These are phyloP conservation scores for Merops nubicus DNA, from an alignment of 2,113 vertebrate genomes.

Conservation along the genomic window DNA sequence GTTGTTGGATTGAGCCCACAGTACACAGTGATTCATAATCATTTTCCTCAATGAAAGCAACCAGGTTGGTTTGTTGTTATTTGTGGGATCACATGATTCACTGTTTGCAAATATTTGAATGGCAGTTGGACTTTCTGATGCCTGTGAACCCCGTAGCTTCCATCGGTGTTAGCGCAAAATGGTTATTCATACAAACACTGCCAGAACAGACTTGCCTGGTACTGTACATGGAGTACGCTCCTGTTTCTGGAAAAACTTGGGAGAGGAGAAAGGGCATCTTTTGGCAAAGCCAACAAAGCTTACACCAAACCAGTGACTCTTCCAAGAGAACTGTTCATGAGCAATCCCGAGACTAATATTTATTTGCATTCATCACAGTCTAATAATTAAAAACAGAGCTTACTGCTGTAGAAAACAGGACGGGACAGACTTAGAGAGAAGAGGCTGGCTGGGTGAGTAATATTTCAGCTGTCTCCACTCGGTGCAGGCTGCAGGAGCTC, in stretches of 20 bases:
- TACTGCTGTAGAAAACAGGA: constrained; percentile 7
- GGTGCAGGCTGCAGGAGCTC: not conserved
- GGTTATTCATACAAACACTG: constrained; percentile 24
- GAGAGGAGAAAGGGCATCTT: constrained; percentile 1
- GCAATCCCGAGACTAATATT: constrained; percentile 13
- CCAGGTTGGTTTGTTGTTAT: constrained; percentile 49
- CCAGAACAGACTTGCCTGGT: constrained; percentile 62
- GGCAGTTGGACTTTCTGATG: constrained; percentile 43
- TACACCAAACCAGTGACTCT: not conserved
- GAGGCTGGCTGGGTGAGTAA: not conserved
- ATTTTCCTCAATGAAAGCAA: constrained; percentile 66
- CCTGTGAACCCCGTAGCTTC: not conserved
- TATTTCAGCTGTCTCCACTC: not conserved
- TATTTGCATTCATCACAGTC: constrained; percentile 9
- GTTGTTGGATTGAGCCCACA: constrained; percentile 54
- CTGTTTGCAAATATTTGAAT: constrained; percentile 55
- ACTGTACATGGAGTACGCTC: not conserved
- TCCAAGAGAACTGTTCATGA: not conserved
- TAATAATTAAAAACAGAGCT: constrained; percentile 42
- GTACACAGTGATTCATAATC: constrained; percentile 61
- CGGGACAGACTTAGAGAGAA: not conserved
- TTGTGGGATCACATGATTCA: constrained; percentile 50
- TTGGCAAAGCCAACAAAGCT: constrained; percentile 47
- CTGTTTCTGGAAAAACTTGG: constrained; percentile 19
- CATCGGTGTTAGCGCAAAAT: not conserved